Evolutionary conservation across 2,113 vertebrate species (phyloP).

Genomic region (Lamprotornis superbus): DNA sequence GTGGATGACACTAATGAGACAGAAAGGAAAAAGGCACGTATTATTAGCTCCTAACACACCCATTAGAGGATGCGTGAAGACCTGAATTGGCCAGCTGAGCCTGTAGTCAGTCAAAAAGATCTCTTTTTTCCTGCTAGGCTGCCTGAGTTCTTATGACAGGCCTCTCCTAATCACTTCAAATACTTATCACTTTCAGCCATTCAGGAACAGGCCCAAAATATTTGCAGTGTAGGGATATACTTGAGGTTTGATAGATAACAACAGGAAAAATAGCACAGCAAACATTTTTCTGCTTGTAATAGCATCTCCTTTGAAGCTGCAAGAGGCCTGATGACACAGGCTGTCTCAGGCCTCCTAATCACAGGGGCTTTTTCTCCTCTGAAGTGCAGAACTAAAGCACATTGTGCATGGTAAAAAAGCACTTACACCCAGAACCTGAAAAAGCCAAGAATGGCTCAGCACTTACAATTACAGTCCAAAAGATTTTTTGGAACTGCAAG

Average conservation of each 20-base stretch:
- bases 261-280: not conserved
- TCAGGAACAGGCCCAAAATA: not conserved
- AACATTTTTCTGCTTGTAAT: not conserved
- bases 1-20: constrained; percentile 13
- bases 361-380: rapidly evolving
- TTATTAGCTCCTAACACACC: constrained; percentile 33
- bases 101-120: not conserved
- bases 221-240: not conserved
- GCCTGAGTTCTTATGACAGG: not conserved
- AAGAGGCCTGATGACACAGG: not conserved
- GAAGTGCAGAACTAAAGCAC: not conserved
- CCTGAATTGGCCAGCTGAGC: not conserved
- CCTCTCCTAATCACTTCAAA: not conserved
- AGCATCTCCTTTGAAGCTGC: not conserved
- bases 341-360: not conserved
- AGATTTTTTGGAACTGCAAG: not conserved
- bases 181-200: not conserved
- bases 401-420: not conserved
- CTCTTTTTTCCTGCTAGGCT: not conserved
- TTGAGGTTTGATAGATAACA: not conserved
- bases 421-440: not conserved
- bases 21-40: not conserved
- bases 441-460: not conserved
- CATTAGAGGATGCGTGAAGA: not conserved
- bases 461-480: not conserved